A percentile compares a stretch with the other conserved stretches of the same genome.
phyloP scores from a whole-genome alignment of 2,113 vertebrate species.

The Mionectes macconnelli region DNA sequence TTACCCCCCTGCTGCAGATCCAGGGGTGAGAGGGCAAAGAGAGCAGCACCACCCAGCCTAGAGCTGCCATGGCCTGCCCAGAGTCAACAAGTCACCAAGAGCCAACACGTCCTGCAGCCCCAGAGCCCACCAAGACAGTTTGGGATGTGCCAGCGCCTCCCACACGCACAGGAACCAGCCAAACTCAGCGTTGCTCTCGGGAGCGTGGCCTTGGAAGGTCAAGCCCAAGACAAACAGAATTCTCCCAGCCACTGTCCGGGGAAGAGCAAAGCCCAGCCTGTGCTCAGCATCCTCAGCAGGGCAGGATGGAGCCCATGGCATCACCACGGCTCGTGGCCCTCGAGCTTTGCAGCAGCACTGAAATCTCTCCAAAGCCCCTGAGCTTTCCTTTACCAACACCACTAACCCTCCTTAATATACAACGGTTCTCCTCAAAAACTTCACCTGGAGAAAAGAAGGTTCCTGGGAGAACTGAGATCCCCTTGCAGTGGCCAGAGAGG shows the following conservation, averaged over 20 bases:
- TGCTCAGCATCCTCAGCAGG: neutral
- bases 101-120: neutral
- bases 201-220: neutral
- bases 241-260: neutral
- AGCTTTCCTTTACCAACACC: neutral
- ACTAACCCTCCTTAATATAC: rapidly evolving
- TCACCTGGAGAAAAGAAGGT: neutral
- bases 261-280: neutral
- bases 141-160: rapidly evolving
- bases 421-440: neutral
- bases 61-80: rapidly evolving
- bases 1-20: neutral
- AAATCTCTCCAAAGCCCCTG: neutral
- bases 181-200: rapidly evolving
- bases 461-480: neutral
- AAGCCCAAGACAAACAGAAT: neutral
- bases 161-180: neutral
- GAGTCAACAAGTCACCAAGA: neutral
- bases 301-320: neutral
- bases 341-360: rapidly evolving
- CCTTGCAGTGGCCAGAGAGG: neutral
- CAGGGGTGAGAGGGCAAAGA: rapidly evolving
- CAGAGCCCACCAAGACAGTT: neutral
- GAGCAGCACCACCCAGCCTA: rapidly evolving
- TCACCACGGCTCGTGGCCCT: rapidly evolving